Percentiles rank a stretch among this genome's conserved stretches.
Conservation (phyloP, 2,888 invertebrate genomes). For the Sinodicranocentrus sp. region DNA sequence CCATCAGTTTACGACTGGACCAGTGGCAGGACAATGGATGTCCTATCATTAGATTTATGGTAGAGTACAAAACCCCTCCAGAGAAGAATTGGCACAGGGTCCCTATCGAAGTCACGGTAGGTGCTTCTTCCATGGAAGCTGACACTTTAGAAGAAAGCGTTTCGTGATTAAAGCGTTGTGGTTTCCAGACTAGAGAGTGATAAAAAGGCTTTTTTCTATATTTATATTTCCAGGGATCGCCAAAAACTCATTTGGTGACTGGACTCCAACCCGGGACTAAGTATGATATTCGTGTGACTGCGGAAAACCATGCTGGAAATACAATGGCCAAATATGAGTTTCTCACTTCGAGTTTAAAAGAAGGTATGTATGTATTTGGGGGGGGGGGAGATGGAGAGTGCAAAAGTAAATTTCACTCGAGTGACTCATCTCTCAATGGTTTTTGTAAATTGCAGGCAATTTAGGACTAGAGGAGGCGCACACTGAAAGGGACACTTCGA, state of each 20-base stretch:
- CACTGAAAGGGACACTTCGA: constrained; percentile 65
- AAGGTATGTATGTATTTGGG: constrained; percentile 30
- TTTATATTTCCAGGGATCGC: constrained; percentile 60
- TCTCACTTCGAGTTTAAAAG: constrained; percentile 84
- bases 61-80: constrained; percentile 83
- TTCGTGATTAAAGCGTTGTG: too few species aligned
- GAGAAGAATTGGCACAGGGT: constrained; percentile 72
- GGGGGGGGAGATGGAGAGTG: not conserved
- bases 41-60: constrained; percentile 90
- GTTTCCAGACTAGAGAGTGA: not conserved
- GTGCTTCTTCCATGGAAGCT: not conserved
- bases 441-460: constrained; percentile 60
- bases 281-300: constrained; percentile 87
- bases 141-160: too few species aligned
- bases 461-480: constrained; percentile 62
- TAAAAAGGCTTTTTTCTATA: not conserved
- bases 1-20: constrained; percentile 91
- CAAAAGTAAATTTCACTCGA: constrained; percentile 10
- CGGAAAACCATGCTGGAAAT: constrained; percentile 92
- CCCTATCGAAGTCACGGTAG: constrained; percentile 66
- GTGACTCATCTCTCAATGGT: constrained; percentile 24
- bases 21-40: constrained; percentile 95
- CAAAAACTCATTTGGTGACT: constrained; percentile 87
- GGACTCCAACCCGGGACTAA: constrained; percentile 88
- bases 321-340: constrained; percentile 91